phyloP scores from a whole-genome alignment of 2,888 invertebrate species.

The Microplitis deprimator region DNA sequence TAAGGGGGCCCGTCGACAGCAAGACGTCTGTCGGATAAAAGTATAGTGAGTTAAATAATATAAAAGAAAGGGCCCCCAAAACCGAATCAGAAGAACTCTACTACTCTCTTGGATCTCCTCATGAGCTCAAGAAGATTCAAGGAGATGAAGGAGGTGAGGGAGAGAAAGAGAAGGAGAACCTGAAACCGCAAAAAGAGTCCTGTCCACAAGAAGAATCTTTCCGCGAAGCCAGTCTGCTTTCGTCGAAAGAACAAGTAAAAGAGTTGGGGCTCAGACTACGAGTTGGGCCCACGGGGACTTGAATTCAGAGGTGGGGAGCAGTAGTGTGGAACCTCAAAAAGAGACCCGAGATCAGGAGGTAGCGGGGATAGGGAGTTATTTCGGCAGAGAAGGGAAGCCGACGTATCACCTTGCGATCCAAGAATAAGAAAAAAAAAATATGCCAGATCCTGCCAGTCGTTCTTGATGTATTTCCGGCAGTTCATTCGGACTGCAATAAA shows the following conservation, averaged over 20 bases:
- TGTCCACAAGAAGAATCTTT: constrained; percentile 23
- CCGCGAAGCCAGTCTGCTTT: constrained; percentile 20
- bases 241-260: neutral
- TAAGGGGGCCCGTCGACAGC: constrained; percentile 22
- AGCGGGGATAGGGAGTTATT: neutral
- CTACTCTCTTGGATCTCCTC: neutral
- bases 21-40: neutral
- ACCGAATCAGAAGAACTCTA: neutral
- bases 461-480: constrained; percentile 35
- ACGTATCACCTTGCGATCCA: constrained; percentile 26
- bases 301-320: too few relatives aligned
- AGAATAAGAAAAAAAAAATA: constrained; percentile 15
- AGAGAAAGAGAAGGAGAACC: neutral
- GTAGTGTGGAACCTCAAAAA: constrained; percentile 12
- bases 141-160: neutral
- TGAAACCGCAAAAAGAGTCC: constrained; percentile 8
- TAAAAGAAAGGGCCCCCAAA: neutral
- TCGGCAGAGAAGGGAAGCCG: constrained; percentile 12
- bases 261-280: constrained; percentile 6
- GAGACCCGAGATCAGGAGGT: neutral
- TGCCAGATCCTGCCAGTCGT: constrained; percentile 27
- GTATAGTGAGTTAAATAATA: neutral
- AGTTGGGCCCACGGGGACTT: neutral
- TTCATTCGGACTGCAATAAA: constrained; percentile 29
- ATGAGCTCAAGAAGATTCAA: neutral